These are phyloP conservation scores for Hemithea aestivaria DNA, from an alignment of 2,888 invertebrate genomes.

Conservation along the genomic window DNA sequence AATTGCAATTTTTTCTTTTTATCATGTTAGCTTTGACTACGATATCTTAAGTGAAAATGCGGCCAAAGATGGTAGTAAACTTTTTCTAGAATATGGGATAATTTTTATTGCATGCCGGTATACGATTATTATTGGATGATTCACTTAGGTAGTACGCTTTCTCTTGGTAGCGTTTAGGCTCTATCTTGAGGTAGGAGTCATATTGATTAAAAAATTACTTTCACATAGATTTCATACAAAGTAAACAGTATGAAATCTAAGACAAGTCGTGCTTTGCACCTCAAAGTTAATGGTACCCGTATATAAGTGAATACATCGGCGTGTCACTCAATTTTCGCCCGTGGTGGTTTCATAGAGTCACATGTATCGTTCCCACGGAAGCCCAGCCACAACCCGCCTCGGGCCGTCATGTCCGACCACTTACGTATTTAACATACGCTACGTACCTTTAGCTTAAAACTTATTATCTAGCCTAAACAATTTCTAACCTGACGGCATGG, in stretches of 20 bases:
- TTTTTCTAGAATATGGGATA: too few relatives aligned
- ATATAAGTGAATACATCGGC: conserved; percentile 14
- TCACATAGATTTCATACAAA: not conserved
- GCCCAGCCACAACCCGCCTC: conserved; percentile 65
- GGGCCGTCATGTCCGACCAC: conserved; percentile 75
- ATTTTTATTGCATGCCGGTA: too few relatives aligned
- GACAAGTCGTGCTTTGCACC: conserved; percentile 7
- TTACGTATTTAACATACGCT: conserved; percentile 74
- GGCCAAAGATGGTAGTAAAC: too few relatives aligned
- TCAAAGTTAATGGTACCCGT: conserved; percentile 5
- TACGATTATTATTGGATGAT: too few relatives aligned
- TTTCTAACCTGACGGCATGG: conserved; percentile 65
- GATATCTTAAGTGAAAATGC: too few relatives aligned
- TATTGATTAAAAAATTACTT: too few relatives aligned
- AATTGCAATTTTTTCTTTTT: too few relatives aligned
- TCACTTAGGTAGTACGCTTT: too few relatives aligned
- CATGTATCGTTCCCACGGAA: conserved; percentile 75
- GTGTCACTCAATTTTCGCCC: conserved; percentile 74
- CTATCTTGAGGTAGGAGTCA: too few relatives aligned
- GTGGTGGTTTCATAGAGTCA: conserved; percentile 73
- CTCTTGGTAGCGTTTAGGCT: too few relatives aligned
- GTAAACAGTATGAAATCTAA: not conserved
- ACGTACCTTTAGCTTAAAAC: conserved; percentile 72
- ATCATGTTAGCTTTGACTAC: too few relatives aligned
- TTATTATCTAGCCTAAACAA: conserved; percentile 76